These are phyloP conservation scores for Neoniphon sammara DNA, from an alignment of 2,797 vertebrate species.

Conservation along the genomic window DNA sequence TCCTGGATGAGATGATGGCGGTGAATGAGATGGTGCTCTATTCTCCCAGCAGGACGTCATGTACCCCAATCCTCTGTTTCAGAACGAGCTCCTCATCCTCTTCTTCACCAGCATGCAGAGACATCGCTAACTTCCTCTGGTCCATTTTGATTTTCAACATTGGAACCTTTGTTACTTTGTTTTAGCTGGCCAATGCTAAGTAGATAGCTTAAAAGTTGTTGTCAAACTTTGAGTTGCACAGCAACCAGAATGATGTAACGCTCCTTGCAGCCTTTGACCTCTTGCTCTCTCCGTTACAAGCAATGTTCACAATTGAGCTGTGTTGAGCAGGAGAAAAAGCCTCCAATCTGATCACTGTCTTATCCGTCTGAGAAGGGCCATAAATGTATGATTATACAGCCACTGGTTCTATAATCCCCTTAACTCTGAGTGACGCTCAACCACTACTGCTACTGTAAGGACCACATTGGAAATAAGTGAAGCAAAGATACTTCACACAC, in stretches of 20 bases:
- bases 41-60: constrained; percentile 5
- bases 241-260: constrained; percentile 28
- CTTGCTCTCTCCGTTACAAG: constrained; percentile 29
- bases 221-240: constrained; percentile 33
- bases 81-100: constrained; percentile 11
- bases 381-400: constrained; percentile 37
- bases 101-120: constrained; percentile 30
- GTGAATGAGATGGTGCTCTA: constrained; percentile 7
- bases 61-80: constrained; percentile 22
- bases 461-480: constrained; percentile 34
- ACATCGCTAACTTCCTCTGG: constrained; percentile 36
- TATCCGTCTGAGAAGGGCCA: constrained; percentile 18
- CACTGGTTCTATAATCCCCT: constrained; percentile 40
- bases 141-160: constrained; percentile 29
- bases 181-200: constrained; percentile 45
- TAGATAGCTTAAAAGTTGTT: constrained; percentile 17
- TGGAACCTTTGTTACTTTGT: constrained; percentile 42
- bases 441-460: constrained; percentile 1
- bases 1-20: constrained; percentile 31
- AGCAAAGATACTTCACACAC: constrained; percentile 52
- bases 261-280: constrained; percentile 24
- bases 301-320: constrained; percentile 21
- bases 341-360: constrained; percentile 13
- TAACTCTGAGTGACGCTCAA: constrained; percentile 5
- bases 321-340: constrained; percentile 23